Evolutionary conservation across 2,113 vertebrate genomes (phyloP).

Genomic region (Sapajus apella): DNA sequence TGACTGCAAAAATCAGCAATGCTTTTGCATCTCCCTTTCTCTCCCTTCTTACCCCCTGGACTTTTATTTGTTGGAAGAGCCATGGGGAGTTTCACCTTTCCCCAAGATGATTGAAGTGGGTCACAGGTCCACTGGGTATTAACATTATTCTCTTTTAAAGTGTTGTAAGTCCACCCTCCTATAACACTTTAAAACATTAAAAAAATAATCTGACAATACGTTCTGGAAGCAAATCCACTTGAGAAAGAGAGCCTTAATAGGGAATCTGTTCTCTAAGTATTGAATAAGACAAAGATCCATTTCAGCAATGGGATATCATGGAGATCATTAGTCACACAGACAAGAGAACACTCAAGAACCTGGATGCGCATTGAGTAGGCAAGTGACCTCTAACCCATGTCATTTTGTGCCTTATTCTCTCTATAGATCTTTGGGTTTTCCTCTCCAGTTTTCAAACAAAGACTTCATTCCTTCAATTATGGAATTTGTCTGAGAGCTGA

Average conservation of each 20-base stretch:
- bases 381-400: background rate
- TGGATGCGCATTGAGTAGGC: background rate
- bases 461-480: background rate
- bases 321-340: background rate
- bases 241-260: conserved; percentile 1
- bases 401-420: background rate
- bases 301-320: background rate
- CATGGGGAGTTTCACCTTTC: background rate
- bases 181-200: background rate
- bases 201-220: background rate
- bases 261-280: background rate
- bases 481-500: background rate
- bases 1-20: conserved; percentile 21
- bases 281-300: background rate
- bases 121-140: background rate
- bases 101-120: background rate
- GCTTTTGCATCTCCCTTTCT: background rate
- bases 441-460: background rate
- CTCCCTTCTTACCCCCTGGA: background rate
- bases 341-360: background rate
- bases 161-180: background rate
- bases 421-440: background rate
- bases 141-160: background rate
- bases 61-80: background rate
- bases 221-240: background rate